A percentile compares a stretch with the other conserved stretches of the same genome.
Conservation (phyloP, 37 sponge, comb jelly and placozoan species). For the Oscarella lobularis region DNA sequence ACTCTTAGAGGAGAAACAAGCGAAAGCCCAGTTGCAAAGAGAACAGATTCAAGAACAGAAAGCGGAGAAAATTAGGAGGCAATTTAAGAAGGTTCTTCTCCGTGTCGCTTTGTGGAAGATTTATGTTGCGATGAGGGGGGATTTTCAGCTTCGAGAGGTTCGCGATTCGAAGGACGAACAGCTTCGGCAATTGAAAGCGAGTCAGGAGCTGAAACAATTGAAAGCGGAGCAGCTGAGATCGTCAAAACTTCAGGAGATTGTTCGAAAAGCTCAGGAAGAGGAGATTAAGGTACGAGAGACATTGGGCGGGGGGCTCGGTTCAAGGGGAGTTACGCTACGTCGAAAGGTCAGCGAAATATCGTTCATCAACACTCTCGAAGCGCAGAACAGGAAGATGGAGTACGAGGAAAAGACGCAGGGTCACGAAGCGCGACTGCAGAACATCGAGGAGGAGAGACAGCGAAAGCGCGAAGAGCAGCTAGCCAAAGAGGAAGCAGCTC, state of each 20-base stretch:
- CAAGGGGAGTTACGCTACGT: neutral
- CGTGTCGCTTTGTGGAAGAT: neutral
- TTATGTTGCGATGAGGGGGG: slow-evolving; percentile 7
- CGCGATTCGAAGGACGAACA: slow-evolving; percentile 23
- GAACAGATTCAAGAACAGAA: slow-evolving; percentile 55
- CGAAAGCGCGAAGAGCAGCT: slow-evolving; percentile 59
- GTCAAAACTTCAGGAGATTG: slow-evolving; percentile 46
- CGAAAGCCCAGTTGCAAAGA: slow-evolving; percentile 55
- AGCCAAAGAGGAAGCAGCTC: slow-evolving; percentile 88
- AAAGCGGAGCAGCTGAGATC: slow-evolving; percentile 55
- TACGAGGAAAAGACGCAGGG: slow-evolving; percentile 56
- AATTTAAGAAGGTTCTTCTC: slow-evolving; percentile 39
- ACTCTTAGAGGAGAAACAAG: slow-evolving; percentile 52
- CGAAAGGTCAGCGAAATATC: slow-evolving; percentile 87
- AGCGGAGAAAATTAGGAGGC: slow-evolving; percentile 27
- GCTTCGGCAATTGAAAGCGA: slow-evolving; percentile 24
- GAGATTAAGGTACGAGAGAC: slow-evolving; percentile 47
- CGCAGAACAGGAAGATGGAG: slow-evolving; percentile 88
- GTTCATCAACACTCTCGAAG: slow-evolving; percentile 85
- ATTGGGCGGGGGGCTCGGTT: neutral
- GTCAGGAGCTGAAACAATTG: slow-evolving; percentile 47
- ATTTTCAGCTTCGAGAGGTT: slow-evolving; percentile 34
- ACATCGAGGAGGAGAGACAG: slow-evolving; percentile 57
- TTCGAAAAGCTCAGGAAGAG: slow-evolving; percentile 78
- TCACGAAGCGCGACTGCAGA: slow-evolving; percentile 51